Evolutionary conservation across 2,888 invertebrate species (phyloP).

Genomic region (Plutella xylostella): DNA sequence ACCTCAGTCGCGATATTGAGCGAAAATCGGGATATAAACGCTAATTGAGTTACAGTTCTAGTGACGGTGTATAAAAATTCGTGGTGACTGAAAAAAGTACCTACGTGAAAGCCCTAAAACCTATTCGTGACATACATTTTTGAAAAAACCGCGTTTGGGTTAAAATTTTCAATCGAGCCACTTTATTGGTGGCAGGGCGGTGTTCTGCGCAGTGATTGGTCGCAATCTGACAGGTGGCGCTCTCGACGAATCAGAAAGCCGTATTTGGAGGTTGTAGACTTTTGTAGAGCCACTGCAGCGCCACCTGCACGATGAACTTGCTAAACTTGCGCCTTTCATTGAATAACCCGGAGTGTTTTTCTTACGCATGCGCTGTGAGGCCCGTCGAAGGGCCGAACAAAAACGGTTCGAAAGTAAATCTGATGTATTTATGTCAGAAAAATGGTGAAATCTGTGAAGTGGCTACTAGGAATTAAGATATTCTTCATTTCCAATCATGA

Average conservation of each 20-base stretch:
- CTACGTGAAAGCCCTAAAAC: not conserved
- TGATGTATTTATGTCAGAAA: slow-evolving; percentile 83
- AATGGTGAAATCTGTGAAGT: slow-evolving; percentile 86
- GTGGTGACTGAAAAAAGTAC: not conserved
- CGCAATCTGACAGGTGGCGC: slow-evolving; percentile 20
- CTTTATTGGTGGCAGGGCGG: slow-evolving; percentile 4
- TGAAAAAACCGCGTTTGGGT: not conserved
- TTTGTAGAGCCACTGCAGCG: slow-evolving; percentile 53
- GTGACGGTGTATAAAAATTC: no score
- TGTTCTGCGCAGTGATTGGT: slow-evolving; percentile 31
- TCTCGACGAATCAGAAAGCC: slow-evolving; percentile 33
- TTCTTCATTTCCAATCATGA: slow-evolving; percentile 89
- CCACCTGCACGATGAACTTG: slow-evolving; percentile 54
- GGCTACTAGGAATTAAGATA: slow-evolving; percentile 86
- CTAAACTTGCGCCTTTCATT: slow-evolving; percentile 10
- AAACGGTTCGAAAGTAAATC: slow-evolving; percentile 64
- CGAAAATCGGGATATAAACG: no score
- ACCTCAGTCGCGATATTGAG: not conserved
- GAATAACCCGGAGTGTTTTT: slow-evolving; percentile 31
- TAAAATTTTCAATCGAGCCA: not conserved
- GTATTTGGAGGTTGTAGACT: slow-evolving; percentile 28
- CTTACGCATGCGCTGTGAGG: slow-evolving; percentile 66
- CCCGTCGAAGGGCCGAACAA: slow-evolving; percentile 68
- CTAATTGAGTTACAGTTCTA: no score
- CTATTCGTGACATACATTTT: slow-evolving; percentile 11